Evolutionary conservation across 2,113 vertebrate species (phyloP).

Genomic region (Actinemys pallida): DNA sequence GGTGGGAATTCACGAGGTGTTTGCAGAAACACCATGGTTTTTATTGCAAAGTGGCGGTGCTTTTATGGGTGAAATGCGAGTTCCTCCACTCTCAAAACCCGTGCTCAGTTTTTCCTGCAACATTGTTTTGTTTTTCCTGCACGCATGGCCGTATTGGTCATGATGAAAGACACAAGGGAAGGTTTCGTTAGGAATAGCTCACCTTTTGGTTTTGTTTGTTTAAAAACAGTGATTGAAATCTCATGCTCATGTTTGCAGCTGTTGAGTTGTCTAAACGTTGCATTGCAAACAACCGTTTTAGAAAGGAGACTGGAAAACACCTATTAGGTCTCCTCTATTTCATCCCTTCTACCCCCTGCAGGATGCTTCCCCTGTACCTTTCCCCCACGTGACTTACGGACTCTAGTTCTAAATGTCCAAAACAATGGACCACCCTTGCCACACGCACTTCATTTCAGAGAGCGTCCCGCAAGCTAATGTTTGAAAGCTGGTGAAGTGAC

Average conservation of each 20-base stretch:
- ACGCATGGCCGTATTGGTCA: background rate
- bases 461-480: too few relatives aligned
- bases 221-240: background rate
- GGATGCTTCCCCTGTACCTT: background rate
- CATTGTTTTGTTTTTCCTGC: background rate
- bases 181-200: background rate
- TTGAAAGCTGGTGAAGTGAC: too few relatives aligned
- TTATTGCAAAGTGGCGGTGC: background rate
- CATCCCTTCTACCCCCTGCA: background rate
- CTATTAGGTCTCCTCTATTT: background rate
- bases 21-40: background rate
- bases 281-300: background rate
- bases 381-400: background rate
- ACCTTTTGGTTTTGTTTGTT: background rate
- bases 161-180: background rate
- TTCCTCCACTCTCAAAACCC: background rate
- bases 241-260: background rate
- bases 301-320: background rate
- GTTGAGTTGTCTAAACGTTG: background rate
- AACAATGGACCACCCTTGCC: too few relatives aligned
- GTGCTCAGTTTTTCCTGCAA: background rate
- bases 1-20: background rate
- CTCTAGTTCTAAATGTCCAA: background rate
- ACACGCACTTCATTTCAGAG: too few relatives aligned
- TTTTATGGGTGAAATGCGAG: background rate